Percentiles rank a stretch among this genome's conserved stretches.
phyloP scores from a whole-genome alignment of 1,140 invertebrate genomes.

The Drosophila kohkoa region DNA sequence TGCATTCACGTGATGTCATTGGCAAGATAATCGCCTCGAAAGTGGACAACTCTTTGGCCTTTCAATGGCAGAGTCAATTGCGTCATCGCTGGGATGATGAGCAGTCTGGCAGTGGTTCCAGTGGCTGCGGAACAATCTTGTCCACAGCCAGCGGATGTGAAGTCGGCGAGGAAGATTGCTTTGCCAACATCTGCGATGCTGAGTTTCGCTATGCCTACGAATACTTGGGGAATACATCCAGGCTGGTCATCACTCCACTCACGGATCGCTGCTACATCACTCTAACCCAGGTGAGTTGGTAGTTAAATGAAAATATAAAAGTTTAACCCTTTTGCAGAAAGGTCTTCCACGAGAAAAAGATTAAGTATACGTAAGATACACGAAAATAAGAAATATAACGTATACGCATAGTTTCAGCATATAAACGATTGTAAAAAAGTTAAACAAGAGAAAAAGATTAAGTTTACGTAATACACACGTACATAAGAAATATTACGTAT shows the following conservation, averaged over 20 bases:
- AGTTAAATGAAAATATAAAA: too few relatives aligned
- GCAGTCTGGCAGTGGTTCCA: conserved; percentile 63
- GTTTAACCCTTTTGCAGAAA: too few relatives aligned
- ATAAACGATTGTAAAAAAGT: too few relatives aligned
- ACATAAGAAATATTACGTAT: too few relatives aligned
- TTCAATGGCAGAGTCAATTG: conserved; percentile 94
- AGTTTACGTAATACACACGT: too few relatives aligned
- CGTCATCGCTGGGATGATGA: conserved; percentile 92
- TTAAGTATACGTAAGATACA: too few relatives aligned
- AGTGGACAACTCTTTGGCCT: conserved; percentile 90
- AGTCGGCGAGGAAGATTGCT: conserved; percentile 88
- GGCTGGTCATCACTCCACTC: conserved; percentile 93
- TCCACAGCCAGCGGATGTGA: conserved; percentile 13
- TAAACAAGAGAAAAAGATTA: too few relatives aligned
- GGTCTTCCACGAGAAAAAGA: too few relatives aligned
- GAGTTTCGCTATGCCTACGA: conserved; percentile 92
- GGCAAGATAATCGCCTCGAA: conserved; percentile 90
- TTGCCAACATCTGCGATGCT: conserved; percentile 95
- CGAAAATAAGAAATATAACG: too few relatives aligned
- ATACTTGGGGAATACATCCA: conserved; percentile 93
- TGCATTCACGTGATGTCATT: conserved; percentile 93
- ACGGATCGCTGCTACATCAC: conserved; percentile 96
- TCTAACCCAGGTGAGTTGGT: conserved; percentile 87
- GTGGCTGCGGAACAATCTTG: conserved; percentile 31
- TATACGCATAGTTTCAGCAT: too few relatives aligned